Percentiles rank a stretch among this genome's conserved stretches.
phyloP scores from a whole-genome alignment of 2,888 invertebrate species.

The Micoletzkya japonica region DNA sequence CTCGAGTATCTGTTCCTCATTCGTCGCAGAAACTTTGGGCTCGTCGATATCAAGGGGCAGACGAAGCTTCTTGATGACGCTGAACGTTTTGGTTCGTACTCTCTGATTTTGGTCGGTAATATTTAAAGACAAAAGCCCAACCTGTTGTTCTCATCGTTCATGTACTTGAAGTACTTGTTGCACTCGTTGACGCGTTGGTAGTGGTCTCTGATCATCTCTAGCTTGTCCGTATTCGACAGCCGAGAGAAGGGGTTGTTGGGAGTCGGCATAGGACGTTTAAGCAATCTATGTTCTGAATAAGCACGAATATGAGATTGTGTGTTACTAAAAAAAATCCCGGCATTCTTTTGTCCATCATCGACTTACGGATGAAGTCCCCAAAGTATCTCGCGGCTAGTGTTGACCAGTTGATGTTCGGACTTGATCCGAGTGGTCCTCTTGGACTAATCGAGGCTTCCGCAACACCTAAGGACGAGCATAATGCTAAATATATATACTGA shows the following conservation, averaged over 20 bases:
- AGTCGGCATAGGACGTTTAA: too few species aligned
- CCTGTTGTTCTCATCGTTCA: constrained; percentile 44
- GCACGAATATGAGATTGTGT: too few species aligned
- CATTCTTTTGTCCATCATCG: too few species aligned
- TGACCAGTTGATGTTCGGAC: too few species aligned
- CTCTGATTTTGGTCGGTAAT: background rate
- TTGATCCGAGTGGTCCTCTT: too few species aligned
- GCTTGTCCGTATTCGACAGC: constrained; percentile 10
- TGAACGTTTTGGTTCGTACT: constrained; percentile 24
- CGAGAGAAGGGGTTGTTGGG: background rate
- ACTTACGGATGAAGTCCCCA: too few species aligned
- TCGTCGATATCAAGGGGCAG: constrained; percentile 35
- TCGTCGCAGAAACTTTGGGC: constrained; percentile 31
- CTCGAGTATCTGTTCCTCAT: constrained; percentile 23
- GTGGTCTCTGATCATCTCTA: constrained; percentile 28
- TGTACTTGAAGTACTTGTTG: constrained; percentile 49
- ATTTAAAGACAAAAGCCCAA: background rate
- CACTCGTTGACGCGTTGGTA: constrained; percentile 42
- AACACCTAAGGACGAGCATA: too few species aligned
- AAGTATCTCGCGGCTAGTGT: too few species aligned
- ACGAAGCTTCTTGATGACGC: constrained; percentile 36
- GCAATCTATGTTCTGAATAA: too few species aligned
- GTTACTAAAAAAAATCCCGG: too few species aligned
- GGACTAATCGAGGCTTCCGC: too few species aligned
- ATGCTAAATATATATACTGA: too few species aligned